Conservation (phyloP, 30 jellyfish, hydroid and myxozoan species). For the Rhopilema esculentum region DNA sequence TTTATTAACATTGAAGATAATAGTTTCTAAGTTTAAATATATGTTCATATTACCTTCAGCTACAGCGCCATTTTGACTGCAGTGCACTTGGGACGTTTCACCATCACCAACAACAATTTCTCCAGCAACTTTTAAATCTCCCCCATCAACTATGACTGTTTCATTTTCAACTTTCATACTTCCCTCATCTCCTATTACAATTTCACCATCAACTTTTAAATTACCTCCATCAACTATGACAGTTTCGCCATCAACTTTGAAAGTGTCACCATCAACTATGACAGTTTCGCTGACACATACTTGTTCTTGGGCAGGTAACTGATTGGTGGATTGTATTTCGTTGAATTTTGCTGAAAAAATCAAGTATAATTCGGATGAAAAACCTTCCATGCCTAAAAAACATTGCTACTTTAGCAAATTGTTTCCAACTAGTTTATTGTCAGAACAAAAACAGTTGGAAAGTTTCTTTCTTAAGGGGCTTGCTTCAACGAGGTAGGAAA, state of each 20-base stretch:
- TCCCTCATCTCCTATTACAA: background rate
- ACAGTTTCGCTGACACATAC: background rate
- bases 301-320: background rate
- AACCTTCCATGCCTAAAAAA: too few relatives aligned
- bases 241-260: background rate
- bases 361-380: too few relatives aligned
- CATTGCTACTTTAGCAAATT: too few relatives aligned
- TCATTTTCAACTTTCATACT: background rate
- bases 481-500: too few relatives aligned
- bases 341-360: background rate
- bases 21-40: too few relatives aligned
- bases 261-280: background rate
- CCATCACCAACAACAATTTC: background rate
- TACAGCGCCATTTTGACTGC: background rate
- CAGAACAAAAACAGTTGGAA: too few relatives aligned
- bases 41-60: background rate
- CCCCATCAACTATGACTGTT: background rate
- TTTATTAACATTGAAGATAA: too few relatives aligned
- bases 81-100: background rate
- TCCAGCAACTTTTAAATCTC: background rate
- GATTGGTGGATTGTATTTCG: background rate
- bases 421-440: too few relatives aligned
- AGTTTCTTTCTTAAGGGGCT: too few relatives aligned
- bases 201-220: background rate
- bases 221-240: background rate